Percentiles rank a stretch among this genome's conserved stretches.
Evolutionary conservation across 2,113 vertebrate species (phyloP).

Genomic region (Bos indicus): DNA sequence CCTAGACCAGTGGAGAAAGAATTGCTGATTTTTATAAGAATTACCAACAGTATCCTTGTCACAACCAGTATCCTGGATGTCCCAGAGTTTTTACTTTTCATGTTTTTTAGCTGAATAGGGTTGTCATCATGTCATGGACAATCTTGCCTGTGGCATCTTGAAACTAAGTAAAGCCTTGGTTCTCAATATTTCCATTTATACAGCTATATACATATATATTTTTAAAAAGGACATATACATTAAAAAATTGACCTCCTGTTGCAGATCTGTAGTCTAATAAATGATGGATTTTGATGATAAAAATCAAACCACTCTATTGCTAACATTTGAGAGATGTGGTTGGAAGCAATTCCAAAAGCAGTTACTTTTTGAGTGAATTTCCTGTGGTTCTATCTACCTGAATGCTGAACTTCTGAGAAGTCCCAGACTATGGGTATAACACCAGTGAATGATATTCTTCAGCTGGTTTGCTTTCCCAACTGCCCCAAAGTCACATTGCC

Average conservation of each 20-base stretch:
- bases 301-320: background rate
- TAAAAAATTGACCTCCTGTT: background rate
- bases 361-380: background rate
- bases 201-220: background rate
- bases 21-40: background rate
- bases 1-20: background rate
- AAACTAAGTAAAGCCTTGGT: background rate
- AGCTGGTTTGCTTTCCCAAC: background rate
- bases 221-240: background rate
- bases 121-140: background rate
- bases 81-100: background rate
- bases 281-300: background rate
- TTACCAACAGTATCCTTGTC: background rate
- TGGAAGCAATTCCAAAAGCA: background rate
- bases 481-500: background rate
- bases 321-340: background rate
- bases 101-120: background rate
- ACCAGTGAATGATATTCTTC: background rate
- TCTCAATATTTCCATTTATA: background rate
- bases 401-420: background rate
- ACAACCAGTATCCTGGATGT: background rate
- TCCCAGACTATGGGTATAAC: background rate
- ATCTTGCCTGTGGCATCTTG: background rate
- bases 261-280: background rate
- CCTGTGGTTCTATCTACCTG: background rate